A percentile compares a stretch with the other conserved stretches of the same genome.
These are phyloP conservation scores for Tethya wilhelma DNA, from an alignment of 37 sponge, comb jelly and placozoan genomes.

Conservation along the genomic window DNA sequence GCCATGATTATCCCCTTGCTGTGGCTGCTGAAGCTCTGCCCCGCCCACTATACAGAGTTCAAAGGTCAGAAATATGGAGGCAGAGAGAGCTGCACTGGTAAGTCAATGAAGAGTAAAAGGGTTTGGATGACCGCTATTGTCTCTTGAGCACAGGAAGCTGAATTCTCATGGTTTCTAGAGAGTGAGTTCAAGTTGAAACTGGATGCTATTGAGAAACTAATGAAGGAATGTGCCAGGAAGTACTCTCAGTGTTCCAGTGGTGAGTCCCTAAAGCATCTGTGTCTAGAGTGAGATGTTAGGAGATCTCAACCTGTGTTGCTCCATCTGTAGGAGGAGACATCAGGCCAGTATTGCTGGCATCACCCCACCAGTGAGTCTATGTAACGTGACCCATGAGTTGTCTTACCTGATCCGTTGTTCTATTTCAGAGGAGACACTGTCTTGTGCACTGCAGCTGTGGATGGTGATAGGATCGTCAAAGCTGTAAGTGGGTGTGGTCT, in stretches of 20 bases:
- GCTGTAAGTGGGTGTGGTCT: slow-evolving; percentile 55
- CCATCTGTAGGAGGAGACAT: slow-evolving; percentile 6
- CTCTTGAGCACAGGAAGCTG: slow-evolving; percentile 47
- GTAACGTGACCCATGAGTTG: not conserved
- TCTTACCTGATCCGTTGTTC: not conserved
- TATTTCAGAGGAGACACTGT: slow-evolving; percentile 59
- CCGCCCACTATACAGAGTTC: not conserved
- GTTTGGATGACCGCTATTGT: not conserved
- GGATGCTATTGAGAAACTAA: slow-evolving; percentile 21
- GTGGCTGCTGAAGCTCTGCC: not conserved
- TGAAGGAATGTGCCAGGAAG: slow-evolving; percentile 53
- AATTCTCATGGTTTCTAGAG: slow-evolving; percentile 70
- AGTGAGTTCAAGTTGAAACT: slow-evolving; percentile 41
- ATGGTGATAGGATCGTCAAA: slow-evolving; percentile 71
- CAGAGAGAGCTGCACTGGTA: slow-evolving; percentile 6
- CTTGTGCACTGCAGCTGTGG: slow-evolving; percentile 48
- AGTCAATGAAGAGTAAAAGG: not conserved
- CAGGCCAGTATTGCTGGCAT: slow-evolving; percentile 23
- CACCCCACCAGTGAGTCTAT: slow-evolving; percentile 50
- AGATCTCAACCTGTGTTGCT: not conserved
- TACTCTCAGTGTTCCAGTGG: slow-evolving; percentile 21
- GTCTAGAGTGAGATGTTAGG: too few relatives aligned
- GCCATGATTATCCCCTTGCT: not conserved
- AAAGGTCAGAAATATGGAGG: not conserved
- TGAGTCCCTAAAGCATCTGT: too few relatives aligned